phyloP scores from a whole-genome alignment of 2,888 invertebrate species.

The Andrena trimmerana region DNA sequence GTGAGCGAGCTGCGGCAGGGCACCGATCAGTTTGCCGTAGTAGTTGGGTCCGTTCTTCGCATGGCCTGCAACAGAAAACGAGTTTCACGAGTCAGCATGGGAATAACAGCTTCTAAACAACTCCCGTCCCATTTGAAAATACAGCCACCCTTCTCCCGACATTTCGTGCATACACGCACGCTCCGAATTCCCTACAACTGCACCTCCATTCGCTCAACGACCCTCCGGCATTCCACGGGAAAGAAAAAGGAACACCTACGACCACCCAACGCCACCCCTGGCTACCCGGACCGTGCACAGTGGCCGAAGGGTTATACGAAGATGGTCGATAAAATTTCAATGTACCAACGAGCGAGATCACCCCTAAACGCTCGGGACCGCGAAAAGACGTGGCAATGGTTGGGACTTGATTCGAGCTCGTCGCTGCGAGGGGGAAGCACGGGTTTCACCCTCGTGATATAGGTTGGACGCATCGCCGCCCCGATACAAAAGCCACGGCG shows the following conservation, averaged over 20 bases:
- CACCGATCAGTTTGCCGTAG: conserved; percentile 92
- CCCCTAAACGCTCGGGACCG: conserved; percentile 47
- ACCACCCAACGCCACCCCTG: neutral
- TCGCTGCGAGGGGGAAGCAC: conserved; percentile 55
- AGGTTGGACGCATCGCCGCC: conserved; percentile 80
- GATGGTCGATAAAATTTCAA: neutral
- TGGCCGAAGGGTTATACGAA: neutral
- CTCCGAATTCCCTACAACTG: too few species aligned
- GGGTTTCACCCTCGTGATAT: conserved; percentile 70
- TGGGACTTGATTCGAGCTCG: conserved; percentile 29
- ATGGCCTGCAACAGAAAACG: conserved; percentile 69
- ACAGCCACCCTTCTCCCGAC: too few species aligned
- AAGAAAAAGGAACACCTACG: neutral
- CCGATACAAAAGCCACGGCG: conserved; percentile 78
- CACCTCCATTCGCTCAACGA: too few species aligned
- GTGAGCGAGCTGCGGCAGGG: conserved; percentile 91
- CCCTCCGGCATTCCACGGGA: too few species aligned
- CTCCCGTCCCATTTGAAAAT: too few species aligned
- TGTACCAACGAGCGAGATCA: neutral
- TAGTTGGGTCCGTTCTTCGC: conserved; percentile 84
- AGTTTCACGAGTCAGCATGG: neutral
- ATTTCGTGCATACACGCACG: too few species aligned
- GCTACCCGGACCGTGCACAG: neutral
- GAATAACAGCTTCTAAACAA: neutral
- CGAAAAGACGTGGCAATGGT: conserved; percentile 47